phyloP scores from a whole-genome alignment of 1,140 invertebrate species.

The Aphidius ervi region DNA sequence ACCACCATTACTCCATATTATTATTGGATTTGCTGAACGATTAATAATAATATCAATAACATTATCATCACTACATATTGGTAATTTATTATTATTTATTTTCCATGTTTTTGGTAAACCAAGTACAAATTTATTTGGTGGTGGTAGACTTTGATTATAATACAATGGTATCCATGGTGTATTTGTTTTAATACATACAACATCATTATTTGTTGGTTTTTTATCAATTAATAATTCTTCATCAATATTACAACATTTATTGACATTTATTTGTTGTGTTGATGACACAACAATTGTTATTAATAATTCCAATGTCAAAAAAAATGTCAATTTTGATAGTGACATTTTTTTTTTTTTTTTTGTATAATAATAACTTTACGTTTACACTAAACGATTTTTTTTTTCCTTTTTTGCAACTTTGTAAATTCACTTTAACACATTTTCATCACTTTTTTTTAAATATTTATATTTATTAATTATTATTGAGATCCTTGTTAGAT shows the following conservation, averaged over 20 bases:
- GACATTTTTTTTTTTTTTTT: constrained; percentile 4
- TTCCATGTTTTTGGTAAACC: constrained; percentile 51
- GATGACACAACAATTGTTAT: constrained; percentile 22
- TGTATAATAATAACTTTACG: too few relatives aligned
- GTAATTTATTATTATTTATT: constrained; percentile 39
- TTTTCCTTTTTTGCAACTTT: too few relatives aligned
- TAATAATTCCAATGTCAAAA: background rate
- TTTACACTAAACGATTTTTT: too few relatives aligned
- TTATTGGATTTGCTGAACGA: constrained; percentile 36
- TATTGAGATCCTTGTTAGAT: too few relatives aligned
- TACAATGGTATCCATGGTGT: constrained; percentile 46
- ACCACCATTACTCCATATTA: constrained; percentile 58
- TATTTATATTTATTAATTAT: too few relatives aligned
- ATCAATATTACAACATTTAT: constrained; percentile 54
- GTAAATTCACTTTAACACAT: too few relatives aligned
- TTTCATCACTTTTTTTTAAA: too few relatives aligned
- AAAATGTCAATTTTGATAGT: background rate
- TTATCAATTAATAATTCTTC: constrained; percentile 39
- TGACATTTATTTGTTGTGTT: constrained; percentile 40
- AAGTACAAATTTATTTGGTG: constrained; percentile 32
- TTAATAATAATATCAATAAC: constrained; percentile 41
- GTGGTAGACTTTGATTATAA: constrained; percentile 51
- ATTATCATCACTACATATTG: constrained; percentile 42
- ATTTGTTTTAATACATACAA: constrained; percentile 30
- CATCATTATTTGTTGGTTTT: constrained; percentile 13